Conservation (phyloP, 2,113 vertebrate genomes). For the Cacatua alba region DNA sequence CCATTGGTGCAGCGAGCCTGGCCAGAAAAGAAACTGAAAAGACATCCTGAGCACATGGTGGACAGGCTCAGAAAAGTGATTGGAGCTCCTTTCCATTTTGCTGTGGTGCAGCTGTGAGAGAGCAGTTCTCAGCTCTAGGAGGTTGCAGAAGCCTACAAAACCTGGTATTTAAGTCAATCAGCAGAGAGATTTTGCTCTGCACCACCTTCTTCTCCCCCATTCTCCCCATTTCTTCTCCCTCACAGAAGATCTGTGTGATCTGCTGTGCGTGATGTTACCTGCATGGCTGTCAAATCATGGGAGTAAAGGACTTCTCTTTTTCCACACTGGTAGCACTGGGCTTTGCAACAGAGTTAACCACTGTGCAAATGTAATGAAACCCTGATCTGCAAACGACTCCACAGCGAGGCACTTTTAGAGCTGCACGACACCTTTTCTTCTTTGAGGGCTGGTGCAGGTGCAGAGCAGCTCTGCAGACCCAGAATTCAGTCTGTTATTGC, state of each 20-base stretch:
- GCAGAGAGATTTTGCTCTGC: not conserved
- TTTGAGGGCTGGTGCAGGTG: not conserved
- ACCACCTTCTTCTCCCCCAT: not conserved
- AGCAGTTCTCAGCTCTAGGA: not conserved
- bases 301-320: not conserved
- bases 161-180: not conserved
- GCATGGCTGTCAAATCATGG: not conserved
- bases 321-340: not conserved
- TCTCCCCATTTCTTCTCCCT: not conserved
- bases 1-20: not conserved
- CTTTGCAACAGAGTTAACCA: not conserved
- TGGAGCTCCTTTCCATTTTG: not conserved
- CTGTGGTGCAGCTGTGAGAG: rapidly evolving
- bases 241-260: not conserved
- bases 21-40: not conserved
- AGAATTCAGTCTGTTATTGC: not conserved
- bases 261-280: not conserved
- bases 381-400: not conserved
- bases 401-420: not conserved
- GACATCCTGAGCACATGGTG: not conserved
- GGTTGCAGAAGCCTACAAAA: not conserved
- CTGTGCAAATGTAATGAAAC: not conserved
- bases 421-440: not conserved
- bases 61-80: not conserved
- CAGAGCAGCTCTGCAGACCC: not conserved